Evolutionary conservation across 2,797 vertebrate genomes (phyloP).

Genomic region (Myotis pilosus): DNA sequence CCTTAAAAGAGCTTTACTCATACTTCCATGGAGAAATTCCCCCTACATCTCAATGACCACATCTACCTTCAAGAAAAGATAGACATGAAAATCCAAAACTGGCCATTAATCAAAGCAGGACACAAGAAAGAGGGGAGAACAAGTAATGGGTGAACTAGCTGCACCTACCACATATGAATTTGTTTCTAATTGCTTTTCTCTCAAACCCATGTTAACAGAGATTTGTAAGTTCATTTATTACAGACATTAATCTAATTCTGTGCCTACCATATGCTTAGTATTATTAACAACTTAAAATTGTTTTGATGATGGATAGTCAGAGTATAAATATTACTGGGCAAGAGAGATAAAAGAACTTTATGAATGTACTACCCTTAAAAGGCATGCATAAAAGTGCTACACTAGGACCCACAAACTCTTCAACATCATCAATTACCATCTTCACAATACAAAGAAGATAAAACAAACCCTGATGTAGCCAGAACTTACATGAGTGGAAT

Average conservation of each 20-base stretch:
- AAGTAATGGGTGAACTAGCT: background rate
- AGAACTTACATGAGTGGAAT: constrained; percentile 93
- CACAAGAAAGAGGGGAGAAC: background rate
- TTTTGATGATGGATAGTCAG: background rate
- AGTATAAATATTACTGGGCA: background rate
- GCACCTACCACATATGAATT: background rate
- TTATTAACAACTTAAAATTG: background rate
- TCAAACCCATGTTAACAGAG: background rate
- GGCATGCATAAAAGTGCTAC: background rate
- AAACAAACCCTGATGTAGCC: background rate
- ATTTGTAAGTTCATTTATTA: background rate
- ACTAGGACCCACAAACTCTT: background rate
- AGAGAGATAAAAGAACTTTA: background rate
- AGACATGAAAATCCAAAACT: constrained; percentile 1
- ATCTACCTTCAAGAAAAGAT: background rate
- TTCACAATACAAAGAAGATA: constrained; percentile 7
- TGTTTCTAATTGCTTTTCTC: background rate
- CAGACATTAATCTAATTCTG: background rate
- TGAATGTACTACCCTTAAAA: background rate
- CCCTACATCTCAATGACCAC: background rate
- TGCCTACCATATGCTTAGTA: background rate
- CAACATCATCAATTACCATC: background rate
- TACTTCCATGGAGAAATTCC: background rate
- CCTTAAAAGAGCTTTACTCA: background rate
- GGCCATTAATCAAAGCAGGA: constrained; percentile 19